Evolutionary conservation across 1,140 invertebrate genomes (phyloP).

Genomic region (fruit fly (Drosophila melanogaster)): DNA sequence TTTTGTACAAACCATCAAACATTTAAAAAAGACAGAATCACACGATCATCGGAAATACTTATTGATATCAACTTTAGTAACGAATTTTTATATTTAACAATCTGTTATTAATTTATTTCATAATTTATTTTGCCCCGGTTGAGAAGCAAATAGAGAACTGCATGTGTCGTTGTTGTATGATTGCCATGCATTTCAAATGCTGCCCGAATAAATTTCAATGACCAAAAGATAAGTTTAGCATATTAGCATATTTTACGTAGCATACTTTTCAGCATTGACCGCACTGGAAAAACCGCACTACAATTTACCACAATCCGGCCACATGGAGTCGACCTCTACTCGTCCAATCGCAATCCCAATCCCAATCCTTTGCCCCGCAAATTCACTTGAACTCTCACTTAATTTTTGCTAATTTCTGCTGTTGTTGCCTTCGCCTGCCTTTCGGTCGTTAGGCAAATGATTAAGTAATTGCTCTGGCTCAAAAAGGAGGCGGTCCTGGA

Average conservation of each 20-base stretch:
- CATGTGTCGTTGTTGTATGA: too few species aligned
- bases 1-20: too few species aligned
- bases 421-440: slow-evolving; percentile 42
- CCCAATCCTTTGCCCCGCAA: not conserved
- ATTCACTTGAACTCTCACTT: slow-evolving; percentile 37
- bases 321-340: not conserved
- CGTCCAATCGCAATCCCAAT: not conserved
- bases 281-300: slow-evolving; percentile 23
- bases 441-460: slow-evolving; percentile 51
- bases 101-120: too few species aligned
- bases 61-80: too few species aligned
- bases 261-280: not conserved
- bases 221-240: not conserved
- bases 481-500: not conserved
- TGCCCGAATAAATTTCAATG: too few species aligned
- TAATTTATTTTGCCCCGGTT: too few species aligned
- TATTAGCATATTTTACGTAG: slow-evolving; percentile 4
- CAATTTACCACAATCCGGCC: slow-evolving; percentile 19
- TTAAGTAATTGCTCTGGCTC: slow-evolving; percentile 45
- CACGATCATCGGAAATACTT: too few species aligned
- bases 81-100: too few species aligned
- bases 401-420: slow-evolving; percentile 51
- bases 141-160: too few species aligned
- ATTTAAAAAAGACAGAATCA: too few species aligned
- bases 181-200: too few species aligned